Evolutionary conservation across 2,888 invertebrate species (phyloP).

Genomic region (Tenthredo notha): DNA sequence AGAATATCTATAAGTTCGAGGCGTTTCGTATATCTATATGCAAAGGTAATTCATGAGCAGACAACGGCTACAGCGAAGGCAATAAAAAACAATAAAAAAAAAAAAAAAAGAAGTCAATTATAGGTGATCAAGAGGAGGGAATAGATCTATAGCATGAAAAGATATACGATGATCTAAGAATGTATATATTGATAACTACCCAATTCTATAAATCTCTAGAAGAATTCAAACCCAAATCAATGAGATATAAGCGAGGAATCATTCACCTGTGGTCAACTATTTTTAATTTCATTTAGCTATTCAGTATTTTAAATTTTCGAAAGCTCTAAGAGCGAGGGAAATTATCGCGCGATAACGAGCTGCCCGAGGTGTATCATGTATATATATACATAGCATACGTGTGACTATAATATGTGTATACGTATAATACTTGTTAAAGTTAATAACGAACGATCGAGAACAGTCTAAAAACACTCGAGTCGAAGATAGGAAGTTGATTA

Average conservation of each 20-base stretch:
- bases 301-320: not conserved
- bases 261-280: not conserved
- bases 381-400: not conserved
- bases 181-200: not conserved
- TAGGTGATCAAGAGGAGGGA: not conserved
- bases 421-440: not conserved
- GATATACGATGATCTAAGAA: not conserved
- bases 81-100: not conserved
- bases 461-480: conserved; percentile 23
- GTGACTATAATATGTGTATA: not conserved
- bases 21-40: not conserved
- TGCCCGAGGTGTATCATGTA: not conserved
- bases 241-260: too few species aligned
- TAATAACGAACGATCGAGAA: conserved; percentile 26
- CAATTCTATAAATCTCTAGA: not conserved
- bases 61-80: not conserved
- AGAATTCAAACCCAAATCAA: too few species aligned
- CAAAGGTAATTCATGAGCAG: not conserved
- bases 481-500: not conserved
- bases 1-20: not conserved
- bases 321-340: not conserved
- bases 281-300: not conserved
- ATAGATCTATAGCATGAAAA: not conserved
- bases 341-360: not conserved
- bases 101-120: not conserved